Conservation (phyloP, 2,113 vertebrate species). For the Myanophis thanlyinensis region DNA sequence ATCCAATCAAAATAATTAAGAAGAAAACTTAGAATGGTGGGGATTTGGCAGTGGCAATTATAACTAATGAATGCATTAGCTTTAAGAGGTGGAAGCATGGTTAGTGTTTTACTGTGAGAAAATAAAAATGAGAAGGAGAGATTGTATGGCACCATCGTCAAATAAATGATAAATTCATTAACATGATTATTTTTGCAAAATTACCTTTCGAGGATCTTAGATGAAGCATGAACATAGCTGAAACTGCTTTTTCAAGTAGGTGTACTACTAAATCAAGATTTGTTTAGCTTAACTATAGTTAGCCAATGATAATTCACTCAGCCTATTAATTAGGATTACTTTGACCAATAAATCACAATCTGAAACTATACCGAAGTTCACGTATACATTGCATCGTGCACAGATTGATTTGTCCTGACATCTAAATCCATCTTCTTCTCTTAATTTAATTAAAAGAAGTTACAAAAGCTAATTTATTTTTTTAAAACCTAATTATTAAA, state of each 20-base stretch:
- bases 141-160: slow-evolving; percentile 42
- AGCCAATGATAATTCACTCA: not conserved
- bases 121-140: slow-evolving; percentile 60
- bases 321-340: not conserved
- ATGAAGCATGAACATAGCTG: not conserved
- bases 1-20: slow-evolving; percentile 76
- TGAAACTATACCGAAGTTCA: not conserved
- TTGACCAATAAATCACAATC: not conserved
- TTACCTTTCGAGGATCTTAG: slow-evolving; percentile 26
- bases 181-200: slow-evolving; percentile 52
- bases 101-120: slow-evolving; percentile 59
- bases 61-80: slow-evolving; percentile 77
- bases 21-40: slow-evolving; percentile 70
- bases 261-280: not conserved
- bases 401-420: not conserved
- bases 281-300: not conserved
- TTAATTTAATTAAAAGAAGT: not conserved
- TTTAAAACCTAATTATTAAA: not conserved
- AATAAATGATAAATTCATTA: slow-evolving; percentile 55
- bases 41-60: slow-evolving; percentile 71
- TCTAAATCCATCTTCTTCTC: not conserved
- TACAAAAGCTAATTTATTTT: not conserved
- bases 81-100: slow-evolving; percentile 41
- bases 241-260: not conserved
- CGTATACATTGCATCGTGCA: not conserved